Evolutionary conservation across 2,888 invertebrate species (phyloP).

Genomic region (Clitarchus hookeri): DNA sequence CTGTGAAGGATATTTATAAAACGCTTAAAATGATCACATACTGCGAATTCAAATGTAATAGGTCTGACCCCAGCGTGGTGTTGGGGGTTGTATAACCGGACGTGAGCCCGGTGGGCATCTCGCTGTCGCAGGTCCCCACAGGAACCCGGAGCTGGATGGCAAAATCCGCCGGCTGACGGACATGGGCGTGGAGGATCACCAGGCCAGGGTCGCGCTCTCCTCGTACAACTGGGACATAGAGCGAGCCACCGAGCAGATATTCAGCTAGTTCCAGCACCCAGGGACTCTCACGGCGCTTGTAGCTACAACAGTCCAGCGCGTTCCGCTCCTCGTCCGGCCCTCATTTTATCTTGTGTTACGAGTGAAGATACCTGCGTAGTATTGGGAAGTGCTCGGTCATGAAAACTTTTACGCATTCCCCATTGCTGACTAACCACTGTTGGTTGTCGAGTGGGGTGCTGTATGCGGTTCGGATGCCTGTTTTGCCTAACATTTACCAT

Average conservation of each 20-base stretch:
- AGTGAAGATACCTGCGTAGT: background rate
- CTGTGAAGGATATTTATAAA: no score
- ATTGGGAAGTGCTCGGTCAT: background rate
- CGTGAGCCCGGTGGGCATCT: background rate
- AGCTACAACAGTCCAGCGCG: no score
- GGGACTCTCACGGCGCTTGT: no score
- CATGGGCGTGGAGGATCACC: slow-evolving; percentile 93
- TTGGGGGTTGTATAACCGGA: background rate
- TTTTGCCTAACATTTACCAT: background rate
- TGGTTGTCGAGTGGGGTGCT: background rate
- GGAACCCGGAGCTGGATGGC: slow-evolving; percentile 78
- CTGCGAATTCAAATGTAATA: background rate
- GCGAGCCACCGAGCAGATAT: slow-evolving; percentile 86
- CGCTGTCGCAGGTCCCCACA: slow-evolving; percentile 66
- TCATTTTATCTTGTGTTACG: no score
- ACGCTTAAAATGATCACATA: no score
- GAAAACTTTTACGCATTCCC: background rate
- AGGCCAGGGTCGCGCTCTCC: slow-evolving; percentile 87
- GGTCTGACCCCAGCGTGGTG: background rate
- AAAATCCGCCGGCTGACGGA: slow-evolving; percentile 87
- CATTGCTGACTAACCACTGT: background rate
- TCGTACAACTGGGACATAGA: slow-evolving; percentile 92
- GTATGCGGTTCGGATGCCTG: background rate
- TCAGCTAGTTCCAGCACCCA: slow-evolving; percentile 66
- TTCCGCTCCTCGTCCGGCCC: no score